A percentile compares a stretch with the other conserved stretches of the same genome.
Evolutionary conservation across 1,140 invertebrate species (phyloP).

Genomic region (Danaus melanippus): DNA sequence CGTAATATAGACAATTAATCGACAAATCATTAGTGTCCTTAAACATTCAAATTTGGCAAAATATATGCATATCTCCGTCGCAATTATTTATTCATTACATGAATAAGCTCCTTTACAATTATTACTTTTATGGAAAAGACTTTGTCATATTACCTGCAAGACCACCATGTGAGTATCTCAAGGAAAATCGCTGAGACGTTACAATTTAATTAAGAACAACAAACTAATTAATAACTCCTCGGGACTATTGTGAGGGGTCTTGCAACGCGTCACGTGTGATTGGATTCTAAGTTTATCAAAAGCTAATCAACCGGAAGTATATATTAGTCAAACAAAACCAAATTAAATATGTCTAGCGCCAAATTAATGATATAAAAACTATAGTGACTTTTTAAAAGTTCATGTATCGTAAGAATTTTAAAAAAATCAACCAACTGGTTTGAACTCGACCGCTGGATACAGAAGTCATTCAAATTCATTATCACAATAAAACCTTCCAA

Average conservation of each 20-base stretch:
- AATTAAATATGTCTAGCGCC: too few relatives aligned
- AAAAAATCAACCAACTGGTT: neutral
- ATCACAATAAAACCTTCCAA: slow-evolving; percentile 27
- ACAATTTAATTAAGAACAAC: slow-evolving; percentile 64
- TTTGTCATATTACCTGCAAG: slow-evolving; percentile 31
- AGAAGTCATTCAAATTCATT: slow-evolving; percentile 21
- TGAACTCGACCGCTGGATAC: neutral
- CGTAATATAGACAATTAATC: too few relatives aligned
- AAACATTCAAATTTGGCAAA: too few relatives aligned
- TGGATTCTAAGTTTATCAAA: slow-evolving; percentile 24
- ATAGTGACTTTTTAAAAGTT: too few relatives aligned
- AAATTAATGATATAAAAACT: too few relatives aligned
- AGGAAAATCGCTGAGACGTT: slow-evolving; percentile 63
- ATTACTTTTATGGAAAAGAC: slow-evolving; percentile 14
- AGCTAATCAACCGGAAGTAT: slow-evolving; percentile 11
- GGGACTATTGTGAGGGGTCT: slow-evolving; percentile 8
- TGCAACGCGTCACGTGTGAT: slow-evolving; percentile 27
- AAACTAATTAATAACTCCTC: slow-evolving; percentile 50
- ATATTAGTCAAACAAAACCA: too few relatives aligned
- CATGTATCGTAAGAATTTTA: too few relatives aligned
- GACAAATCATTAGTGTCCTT: too few relatives aligned
- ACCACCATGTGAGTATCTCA: slow-evolving; percentile 43
- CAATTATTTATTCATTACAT: too few relatives aligned
- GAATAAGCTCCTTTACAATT: neutral
- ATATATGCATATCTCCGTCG: too few relatives aligned